phyloP scores from a whole-genome alignment of 2,113 vertebrate genomes.

The Murina feae region DNA sequence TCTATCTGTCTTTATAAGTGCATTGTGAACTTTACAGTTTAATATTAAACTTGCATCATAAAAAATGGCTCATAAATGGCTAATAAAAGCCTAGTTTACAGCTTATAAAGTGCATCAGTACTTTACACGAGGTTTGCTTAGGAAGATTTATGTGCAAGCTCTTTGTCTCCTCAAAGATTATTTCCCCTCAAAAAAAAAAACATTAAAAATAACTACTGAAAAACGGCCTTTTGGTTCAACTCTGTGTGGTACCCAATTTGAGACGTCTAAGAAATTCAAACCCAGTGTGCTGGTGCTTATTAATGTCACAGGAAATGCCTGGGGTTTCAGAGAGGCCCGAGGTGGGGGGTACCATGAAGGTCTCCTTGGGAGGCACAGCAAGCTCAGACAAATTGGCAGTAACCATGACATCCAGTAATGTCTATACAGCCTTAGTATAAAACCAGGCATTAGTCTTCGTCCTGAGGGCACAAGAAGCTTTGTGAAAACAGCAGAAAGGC shows the following conservation, averaged over 20 bases:
- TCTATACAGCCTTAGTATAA: neutral
- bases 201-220: constrained; percentile 54
- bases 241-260: neutral
- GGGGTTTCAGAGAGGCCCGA: neutral
- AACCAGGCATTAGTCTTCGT: neutral
- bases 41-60: constrained; percentile 81
- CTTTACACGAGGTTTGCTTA: constrained; percentile 71
- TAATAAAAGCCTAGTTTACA: constrained; percentile 83
- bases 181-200: neutral
- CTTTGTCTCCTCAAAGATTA: constrained; percentile 47
- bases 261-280: neutral
- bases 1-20: constrained; percentile 75
- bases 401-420: neutral
- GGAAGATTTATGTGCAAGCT: constrained; percentile 73
- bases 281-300: neutral
- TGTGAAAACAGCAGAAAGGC: neutral
- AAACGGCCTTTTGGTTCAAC: constrained; percentile 26
- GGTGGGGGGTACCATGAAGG: neutral
- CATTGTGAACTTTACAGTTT: constrained; percentile 81
- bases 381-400: accelerated
- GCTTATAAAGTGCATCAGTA: constrained; percentile 81
- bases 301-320: neutral
- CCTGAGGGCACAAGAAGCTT: neutral
- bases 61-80: constrained; percentile 83
- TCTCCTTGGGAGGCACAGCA: neutral